Base-by-base conservation (phyloP, 2,797 vertebrate species). In the Sebastes hubbsi region DNA sequence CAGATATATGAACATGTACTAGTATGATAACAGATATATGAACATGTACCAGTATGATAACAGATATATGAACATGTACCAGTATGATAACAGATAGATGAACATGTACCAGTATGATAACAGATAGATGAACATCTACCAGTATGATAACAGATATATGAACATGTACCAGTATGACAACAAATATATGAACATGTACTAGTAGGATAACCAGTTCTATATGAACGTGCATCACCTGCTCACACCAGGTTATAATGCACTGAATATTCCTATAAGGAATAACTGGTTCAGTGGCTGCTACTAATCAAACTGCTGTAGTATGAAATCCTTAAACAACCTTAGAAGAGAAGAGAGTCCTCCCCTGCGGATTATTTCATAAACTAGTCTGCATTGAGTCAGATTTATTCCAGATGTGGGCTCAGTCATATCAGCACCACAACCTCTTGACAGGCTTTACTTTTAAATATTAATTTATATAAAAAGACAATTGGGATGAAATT, bases 391-490 rank as follows among this genome's bases (percentile, higher is more conserved):
- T 2, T 65, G 25, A 79, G 72, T 84, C 58, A 76, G 66, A 78
- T 49, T 82, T 55, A 62, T 67, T 79, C 25, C 5, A 62, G 74
- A 77, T 63, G 16, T 78, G 29, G 16, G 20, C 42, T 75, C 80
- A 59, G 55, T 67, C 71, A 46, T 24, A 74, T 79, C 81, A 46
- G 64, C 10, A 55, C 29, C 46, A 62, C 8, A 72, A 24, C 59
- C 61, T 46, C 55, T 76, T 18, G 8, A 68, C 49, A 78, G 32
- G 7, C 46, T 20, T 20, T 49, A 20, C n/a, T 54, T 85, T 75
- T 46, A 71, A 88, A 85, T 78, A 84, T 80, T 65, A 1, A 78
- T 80, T 77, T 71, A 36, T 29, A 49, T 64, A 42, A 77, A 72
- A 86, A 88, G 27, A 72, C 32, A 52, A 64, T 77, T 65, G 22